phyloP scores from a whole-genome alignment of 2,888 invertebrate species.

The Druceiella hillmani region DNA sequence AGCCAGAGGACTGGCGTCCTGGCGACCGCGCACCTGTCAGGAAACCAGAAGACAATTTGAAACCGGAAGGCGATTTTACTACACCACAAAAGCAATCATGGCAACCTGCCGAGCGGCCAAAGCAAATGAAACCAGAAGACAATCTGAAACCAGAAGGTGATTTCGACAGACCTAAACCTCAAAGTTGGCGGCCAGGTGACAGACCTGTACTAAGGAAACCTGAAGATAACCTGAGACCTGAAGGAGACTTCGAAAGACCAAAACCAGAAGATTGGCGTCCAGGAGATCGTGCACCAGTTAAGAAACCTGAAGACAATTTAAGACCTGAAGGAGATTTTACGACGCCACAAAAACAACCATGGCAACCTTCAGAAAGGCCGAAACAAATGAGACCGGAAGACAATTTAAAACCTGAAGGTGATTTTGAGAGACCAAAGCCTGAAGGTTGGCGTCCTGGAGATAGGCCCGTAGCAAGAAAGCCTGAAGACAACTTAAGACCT shows the following conservation, averaged over 20 bases:
- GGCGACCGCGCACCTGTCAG: conserved; percentile 35
- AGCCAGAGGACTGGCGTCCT: conserved; percentile 32
- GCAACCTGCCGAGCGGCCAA: conserved; percentile 37
- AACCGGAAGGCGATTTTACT: conserved; percentile 35
- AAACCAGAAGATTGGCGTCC: conserved; percentile 26
- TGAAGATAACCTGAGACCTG: conserved; percentile 41
- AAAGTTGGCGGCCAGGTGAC: conserved; percentile 38
- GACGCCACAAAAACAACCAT: conserved; percentile 38
- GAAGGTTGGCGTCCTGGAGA: conserved; percentile 43
- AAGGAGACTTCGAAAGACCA: conserved; percentile 41
- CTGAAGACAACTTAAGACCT: conserved; percentile 52
- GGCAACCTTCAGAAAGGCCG: conserved; percentile 38
- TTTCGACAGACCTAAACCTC: conserved; percentile 36
- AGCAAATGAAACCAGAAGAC: conserved; percentile 36
- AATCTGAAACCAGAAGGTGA: conserved; percentile 47
- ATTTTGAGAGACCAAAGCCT: conserved; percentile 35
- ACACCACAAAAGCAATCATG: conserved; percentile 30
- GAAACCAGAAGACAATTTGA: conserved; percentile 52
- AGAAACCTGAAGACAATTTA: conserved; percentile 37
- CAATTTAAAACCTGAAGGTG: conserved; percentile 52
- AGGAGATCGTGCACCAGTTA: conserved; percentile 43
- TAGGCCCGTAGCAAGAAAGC: conserved; percentile 42
- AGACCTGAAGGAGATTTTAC: conserved; percentile 44
- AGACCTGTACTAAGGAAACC: conserved; percentile 35
- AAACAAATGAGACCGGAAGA: conserved; percentile 39